Base-by-base conservation (phyloP, 2,113 vertebrate genomes). In the Plecotus auritus region DNA sequence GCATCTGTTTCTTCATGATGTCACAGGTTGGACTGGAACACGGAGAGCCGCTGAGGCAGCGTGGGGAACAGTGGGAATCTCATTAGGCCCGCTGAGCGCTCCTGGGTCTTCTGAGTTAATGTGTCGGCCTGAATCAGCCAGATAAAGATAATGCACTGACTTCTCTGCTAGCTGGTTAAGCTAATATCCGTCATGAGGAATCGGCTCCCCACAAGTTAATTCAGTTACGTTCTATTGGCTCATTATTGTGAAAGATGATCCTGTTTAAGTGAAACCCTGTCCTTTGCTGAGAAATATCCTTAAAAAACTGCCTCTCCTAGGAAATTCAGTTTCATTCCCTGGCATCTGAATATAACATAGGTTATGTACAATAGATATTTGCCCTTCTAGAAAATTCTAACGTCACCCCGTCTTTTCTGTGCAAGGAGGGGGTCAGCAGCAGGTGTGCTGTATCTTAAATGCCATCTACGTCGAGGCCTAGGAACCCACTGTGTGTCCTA, bases 221-320 rank as follows among this genome's bases (percentile, higher is more conserved):
- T 95, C 88, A 85, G 83, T 96, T 95, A 85, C 82, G 37, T 80
- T 73, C 91, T 88, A 72, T 45, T 42, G 94, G 96, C 82, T 92
- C 87, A 92, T 96, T 92, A 95, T 20, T 49, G 85, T 95, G 95
- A 95, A 95, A 90, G 92, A 97, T 83, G 94, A 95, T 80, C 84
- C 66, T 94, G 49, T 72, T 82, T 69, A 85, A 94, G 59, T 9
- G 90, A 94, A 96, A 88, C 10, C 40, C 35, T 42, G 35, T 64
- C 61, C 45, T 88, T 42, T n/a, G 66, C 90, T 88, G n/a, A 92
- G 78, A 96, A 83, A 61, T 13, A n/a, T 26, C 35, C 82, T 95
- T 77, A 56, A 81, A 92, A 91, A 80, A 72, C 26, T 47, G 49
- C 45, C 59, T 93, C 42, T 54, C 3, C 16, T 8, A 76, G 73